These are phyloP conservation scores for Yponomeuta malinellus DNA, from an alignment of 2,888 invertebrate genomes.

Conservation along the genomic window DNA sequence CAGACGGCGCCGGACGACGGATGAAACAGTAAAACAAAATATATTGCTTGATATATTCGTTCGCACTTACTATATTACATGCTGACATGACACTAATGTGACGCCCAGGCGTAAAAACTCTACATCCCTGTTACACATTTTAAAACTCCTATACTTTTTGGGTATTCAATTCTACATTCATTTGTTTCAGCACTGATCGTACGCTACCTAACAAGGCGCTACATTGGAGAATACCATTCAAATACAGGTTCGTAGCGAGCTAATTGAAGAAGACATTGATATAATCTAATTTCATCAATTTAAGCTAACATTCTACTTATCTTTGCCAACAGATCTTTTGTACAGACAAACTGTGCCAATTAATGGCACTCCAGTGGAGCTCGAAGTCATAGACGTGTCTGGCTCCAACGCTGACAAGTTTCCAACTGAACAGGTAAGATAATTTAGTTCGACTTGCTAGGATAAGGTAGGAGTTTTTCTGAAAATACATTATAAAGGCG, in stretches of 20 bases:
- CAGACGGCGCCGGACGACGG: conserved; percentile 5
- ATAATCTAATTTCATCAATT: neutral
- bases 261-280: conserved; percentile 12
- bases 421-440: conserved; percentile 74
- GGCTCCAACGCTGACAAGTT: conserved; percentile 80
- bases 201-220: conserved; percentile 84
- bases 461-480: neutral
- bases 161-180: conserved; percentile 16
- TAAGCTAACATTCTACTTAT: neutral
- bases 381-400: conserved; percentile 87
- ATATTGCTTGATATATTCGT: conserved; percentile 6
- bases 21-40: conserved; percentile 5
- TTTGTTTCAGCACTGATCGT: conserved; percentile 82
- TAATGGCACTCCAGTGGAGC: conserved; percentile 82
- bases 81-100: conserved; percentile 7
- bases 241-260: conserved; percentile 79
- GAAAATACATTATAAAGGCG: neutral
- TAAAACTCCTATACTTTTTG: neutral
- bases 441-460: neutral
- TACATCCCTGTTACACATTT: neutral
- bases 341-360: conserved; percentile 85
- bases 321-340: conserved; percentile 77
- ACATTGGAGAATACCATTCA: conserved; percentile 88
- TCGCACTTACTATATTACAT: neutral
- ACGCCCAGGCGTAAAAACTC: neutral